Base-by-base conservation (phyloP, 2,797 vertebrate species). In the Dermochelys coriacea region DNA sequence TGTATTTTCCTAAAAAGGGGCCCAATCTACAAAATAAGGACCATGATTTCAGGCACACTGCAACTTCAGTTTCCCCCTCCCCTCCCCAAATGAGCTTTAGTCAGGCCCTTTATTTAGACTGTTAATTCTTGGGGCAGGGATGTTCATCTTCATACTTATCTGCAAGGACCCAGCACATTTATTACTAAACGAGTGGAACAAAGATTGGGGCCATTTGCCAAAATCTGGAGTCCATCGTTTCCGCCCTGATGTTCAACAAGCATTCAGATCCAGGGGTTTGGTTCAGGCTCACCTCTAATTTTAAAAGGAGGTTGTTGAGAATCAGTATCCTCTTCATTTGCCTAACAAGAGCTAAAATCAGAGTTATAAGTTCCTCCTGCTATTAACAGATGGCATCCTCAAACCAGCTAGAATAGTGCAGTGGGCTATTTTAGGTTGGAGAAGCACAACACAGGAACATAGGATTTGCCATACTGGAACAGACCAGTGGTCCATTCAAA, bases 351-450 rank as follows among this genome's bases (percentile, higher is more conserved):
- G 45, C 45, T 77, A 37, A 14, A 18, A 75, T 90, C 71, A 87
- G 52, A 87, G 82, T 31, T 16, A 4, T 10, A 7, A 5, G 16
- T 6, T 16, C 51, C 85, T 59, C 34, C 54, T 81, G 51, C 19
- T n/a, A 85, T 6, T 5, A n/a, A 2, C 74, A 64, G 16, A 68
- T 31, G 49, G 29, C 52, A 16, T 37, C 61, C 3, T 41, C 79
- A 74, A 89, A 27, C 1, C 29, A 75, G 18, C 27, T 51, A 54
- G 64, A 37, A 21, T 3, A 52, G 79, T 31, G 54, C 25, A n/a
- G 29, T 0, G 1, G 0, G 0, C 52, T 50, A 8, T 54, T 92
- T 81, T 6, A 52, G 37, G 19, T 41, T 71, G 68, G 29, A 14
- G 45, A 45, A 87, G 29, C 27, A 49, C 74, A 77, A 77, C 25